Conservation (phyloP, 2,888 invertebrate species). For the Drosophila prostipennis region DNA sequence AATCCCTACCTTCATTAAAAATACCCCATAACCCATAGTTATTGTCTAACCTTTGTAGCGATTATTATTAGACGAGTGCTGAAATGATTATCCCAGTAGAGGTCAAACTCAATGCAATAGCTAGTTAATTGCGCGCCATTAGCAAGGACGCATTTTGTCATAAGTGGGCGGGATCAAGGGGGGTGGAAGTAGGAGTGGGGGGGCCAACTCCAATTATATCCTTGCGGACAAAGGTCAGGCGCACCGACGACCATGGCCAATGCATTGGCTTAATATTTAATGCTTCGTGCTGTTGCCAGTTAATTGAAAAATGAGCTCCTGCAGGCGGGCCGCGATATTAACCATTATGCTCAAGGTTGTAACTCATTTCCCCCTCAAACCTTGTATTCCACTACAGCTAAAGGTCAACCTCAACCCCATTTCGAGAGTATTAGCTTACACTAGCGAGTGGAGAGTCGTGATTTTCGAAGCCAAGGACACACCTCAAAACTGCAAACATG, state of each 20-base stretch:
- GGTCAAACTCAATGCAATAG: constrained; percentile 19
- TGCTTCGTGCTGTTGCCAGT: constrained; percentile 36
- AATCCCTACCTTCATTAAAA: too few relatives aligned
- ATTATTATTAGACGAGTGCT: background rate
- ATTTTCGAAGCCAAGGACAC: constrained; percentile 21
- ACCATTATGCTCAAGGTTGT: constrained; percentile 46
- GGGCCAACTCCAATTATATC: constrained; percentile 23
- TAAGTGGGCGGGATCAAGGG: background rate
- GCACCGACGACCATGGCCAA: constrained; percentile 20
- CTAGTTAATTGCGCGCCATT: constrained; percentile 63
- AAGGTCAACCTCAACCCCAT: constrained; percentile 52
- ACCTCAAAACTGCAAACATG: constrained; percentile 85
- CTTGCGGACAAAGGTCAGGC: constrained; percentile 41
- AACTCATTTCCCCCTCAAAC: background rate
- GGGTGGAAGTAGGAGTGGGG: too few relatives aligned
- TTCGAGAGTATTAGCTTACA: constrained; percentile 48
- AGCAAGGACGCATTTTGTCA: constrained; percentile 50
- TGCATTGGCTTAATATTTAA: constrained; percentile 58
- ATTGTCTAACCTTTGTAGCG: background rate
- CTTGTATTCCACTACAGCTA: constrained; percentile 33
- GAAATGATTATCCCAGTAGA: constrained; percentile 7
- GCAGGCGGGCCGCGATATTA: constrained; percentile 25
- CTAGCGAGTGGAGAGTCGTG: constrained; percentile 12
- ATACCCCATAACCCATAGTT: background rate
- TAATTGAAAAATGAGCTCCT: constrained; percentile 47